Evolutionary conservation across 2,113 vertebrate species (phyloP).

Genomic region (Verasper variegatus): DNA sequence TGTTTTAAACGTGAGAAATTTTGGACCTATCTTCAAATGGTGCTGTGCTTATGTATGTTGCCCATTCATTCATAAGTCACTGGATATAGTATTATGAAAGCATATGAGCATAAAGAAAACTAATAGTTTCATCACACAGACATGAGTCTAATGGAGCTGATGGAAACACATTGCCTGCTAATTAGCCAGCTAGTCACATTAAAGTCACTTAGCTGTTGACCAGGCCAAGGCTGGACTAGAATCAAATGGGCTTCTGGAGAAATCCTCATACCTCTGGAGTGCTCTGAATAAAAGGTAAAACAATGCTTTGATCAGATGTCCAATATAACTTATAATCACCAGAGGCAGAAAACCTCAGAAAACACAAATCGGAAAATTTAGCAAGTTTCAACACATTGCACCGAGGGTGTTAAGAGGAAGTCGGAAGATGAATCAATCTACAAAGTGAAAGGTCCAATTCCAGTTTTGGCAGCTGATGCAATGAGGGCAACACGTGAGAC

Average conservation of each 20-base stretch:
- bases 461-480: conserved; percentile 33
- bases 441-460: conserved; percentile 27
- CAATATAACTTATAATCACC: conserved; percentile 1
- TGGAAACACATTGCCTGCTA: background rate
- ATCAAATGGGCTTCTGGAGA: background rate
- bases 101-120: background rate
- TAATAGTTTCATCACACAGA: background rate
- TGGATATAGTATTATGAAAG: background rate
- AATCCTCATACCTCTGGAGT: background rate
- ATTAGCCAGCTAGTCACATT: background rate
- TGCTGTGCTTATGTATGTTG: background rate
- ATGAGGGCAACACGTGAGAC: conserved; percentile 23
- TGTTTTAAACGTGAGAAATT: no score
- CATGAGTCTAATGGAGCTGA: background rate
- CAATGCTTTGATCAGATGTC: background rate
- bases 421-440: conserved; percentile 17
- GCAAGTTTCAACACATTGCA: conserved; percentile 12
- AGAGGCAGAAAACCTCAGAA: background rate
- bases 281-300: no score
- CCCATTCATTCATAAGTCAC: background rate
- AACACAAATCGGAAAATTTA: background rate
- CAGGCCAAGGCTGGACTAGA: background rate
- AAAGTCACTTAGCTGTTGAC: background rate
- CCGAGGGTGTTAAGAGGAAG: background rate
- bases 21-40: no score